Evolutionary conservation across 2,113 vertebrate genomes (phyloP), one percentile per base, ranked within the genome.

Genomic region (Nyctereutes procyonoides): DNA sequence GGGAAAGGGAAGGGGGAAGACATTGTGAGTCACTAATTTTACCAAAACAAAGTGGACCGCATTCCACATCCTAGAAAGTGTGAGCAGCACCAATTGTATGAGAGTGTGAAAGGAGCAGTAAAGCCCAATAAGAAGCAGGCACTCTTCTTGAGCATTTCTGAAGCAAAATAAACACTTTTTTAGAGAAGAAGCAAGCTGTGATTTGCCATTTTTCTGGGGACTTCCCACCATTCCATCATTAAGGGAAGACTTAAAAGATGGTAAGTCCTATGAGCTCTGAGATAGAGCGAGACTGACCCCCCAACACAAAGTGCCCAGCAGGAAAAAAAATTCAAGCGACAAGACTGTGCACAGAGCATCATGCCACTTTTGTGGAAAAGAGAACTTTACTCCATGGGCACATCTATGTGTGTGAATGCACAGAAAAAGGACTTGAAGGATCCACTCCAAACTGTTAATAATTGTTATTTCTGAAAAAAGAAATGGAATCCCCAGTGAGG

Each of bases 61-160:
- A 67, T 38, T 92, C 90, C 84, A 65, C 28, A 38, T 79, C 62
- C 92, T 67, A 79, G 94, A 79, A 92, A 94, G 90, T 35, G 48
- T 20, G 71, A 92, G 76, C 6, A 15, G 63, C 35, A 14, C 73
- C 4, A 19, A 71, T 30, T 77, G 22, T n/a, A 17, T 5, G 32
- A 4, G 12, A 60, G 30, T 67, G n/a, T 74, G 81, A 85, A 96
- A 89, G 95, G 17, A 43, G 62, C 1, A 0, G 13, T 2, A 58
- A 79, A 51, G 38, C 53, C 67, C 80, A 24, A 9, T 12, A 16
- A 2, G 0, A 79, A 87, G 48, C 26, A 17, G 93, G 35, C 20
- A 19, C 22, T 62, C 43, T 69, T n/a, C 15, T 14, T 60, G 58
- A 30, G 55, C 10, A n/a, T 71, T 82, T 85, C 91, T 56, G 80